Base-by-base conservation (phyloP, 1,140 invertebrate genomes). In the Polyergus mexicanus region DNA sequence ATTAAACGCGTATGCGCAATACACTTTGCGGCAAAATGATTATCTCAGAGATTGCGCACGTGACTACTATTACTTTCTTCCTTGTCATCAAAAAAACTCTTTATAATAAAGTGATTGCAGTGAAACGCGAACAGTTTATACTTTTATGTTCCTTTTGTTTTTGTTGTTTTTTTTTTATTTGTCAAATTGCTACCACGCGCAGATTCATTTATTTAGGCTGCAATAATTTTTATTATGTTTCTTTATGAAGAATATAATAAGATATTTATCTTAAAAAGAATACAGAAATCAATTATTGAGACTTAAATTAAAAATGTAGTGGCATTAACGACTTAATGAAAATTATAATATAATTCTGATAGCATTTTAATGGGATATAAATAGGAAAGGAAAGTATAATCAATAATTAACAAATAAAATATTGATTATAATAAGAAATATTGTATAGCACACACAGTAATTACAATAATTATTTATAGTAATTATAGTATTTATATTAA, bases 71-170 rank as follows among this genome's bases (percentile, higher is more conserved):
- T 65, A 47, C 51, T 69, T 88, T 47, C 22, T 60, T n/a, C 3
- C 11, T 56, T 56, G 56, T 88, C 86, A 56, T 87, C 51, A 44
- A 58, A 25, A 76, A 88, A 87, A 87, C 65, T 84, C 38, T n/a
- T 51, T n/a, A 71, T 58, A 38, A 47, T 88, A 88, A 88, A 87
- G 76, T 32, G 3, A 47, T 0, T 47, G 54, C 71, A 38, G 56
- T 28, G 77, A 69, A 84, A 87, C 6, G 63, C n/a, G 32, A 13
- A 28, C 16, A 54, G 19, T 60, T 63, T 54, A n/a, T 22, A 25
- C 56, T 71, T 71, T 87, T 84, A 84, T 38, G 65, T 84, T 54
- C 38, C 11, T 56, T 71, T 71, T 4, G 25, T 56, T 51, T 35
- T 41, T n/a, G n/a, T n/a, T n/a, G n/a, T n/a, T n/a, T n/a, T n/a